These are phyloP conservation scores for Drosophila nr. medialis DNA, from an alignment of 2,888 invertebrate species.

Conservation along the genomic window DNA sequence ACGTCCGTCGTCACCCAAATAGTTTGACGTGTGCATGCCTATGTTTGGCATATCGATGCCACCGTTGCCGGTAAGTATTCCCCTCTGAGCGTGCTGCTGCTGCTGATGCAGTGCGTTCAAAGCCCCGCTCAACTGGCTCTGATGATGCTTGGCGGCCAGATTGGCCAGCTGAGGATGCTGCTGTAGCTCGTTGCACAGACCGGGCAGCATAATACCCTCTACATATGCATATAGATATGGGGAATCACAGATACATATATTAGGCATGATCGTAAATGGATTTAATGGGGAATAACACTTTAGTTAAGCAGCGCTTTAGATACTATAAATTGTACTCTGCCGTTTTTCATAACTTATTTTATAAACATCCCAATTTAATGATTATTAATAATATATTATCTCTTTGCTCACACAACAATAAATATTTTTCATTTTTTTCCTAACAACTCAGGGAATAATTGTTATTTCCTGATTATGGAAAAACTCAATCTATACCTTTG, in stretches of 20 bases:
- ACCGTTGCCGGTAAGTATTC: constrained; percentile 74
- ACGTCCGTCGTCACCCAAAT: constrained; percentile 86
- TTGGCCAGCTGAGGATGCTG: constrained; percentile 63
- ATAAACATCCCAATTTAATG: not conserved
- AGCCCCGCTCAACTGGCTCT: constrained; percentile 76
- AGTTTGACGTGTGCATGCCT: constrained; percentile 55
- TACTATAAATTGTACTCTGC: not conserved
- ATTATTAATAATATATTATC: not conserved
- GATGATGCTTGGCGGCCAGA: constrained; percentile 79
- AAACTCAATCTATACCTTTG: not conserved
- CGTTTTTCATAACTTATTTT: not conserved
- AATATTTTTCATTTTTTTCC: not conserved
- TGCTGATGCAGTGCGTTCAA: constrained; percentile 72
- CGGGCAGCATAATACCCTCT: constrained; percentile 80
- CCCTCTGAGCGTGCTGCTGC: constrained; percentile 51
- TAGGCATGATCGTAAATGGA: constrained; percentile 5
- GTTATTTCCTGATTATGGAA: not conserved
- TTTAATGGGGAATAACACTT: not conserved
- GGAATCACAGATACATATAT: constrained; percentile 20
- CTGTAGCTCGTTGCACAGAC: constrained; percentile 69
- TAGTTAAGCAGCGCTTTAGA: not conserved
- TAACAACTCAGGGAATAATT: not conserved
- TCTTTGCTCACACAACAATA: too few species aligned
- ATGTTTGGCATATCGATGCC: constrained; percentile 73
- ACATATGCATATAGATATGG: constrained; percentile 8